Percentiles rank a stretch among this genome's conserved stretches.
Evolutionary conservation across 1,140 invertebrate genomes (phyloP).

Genomic region (Heliconius nattereri): DNA sequence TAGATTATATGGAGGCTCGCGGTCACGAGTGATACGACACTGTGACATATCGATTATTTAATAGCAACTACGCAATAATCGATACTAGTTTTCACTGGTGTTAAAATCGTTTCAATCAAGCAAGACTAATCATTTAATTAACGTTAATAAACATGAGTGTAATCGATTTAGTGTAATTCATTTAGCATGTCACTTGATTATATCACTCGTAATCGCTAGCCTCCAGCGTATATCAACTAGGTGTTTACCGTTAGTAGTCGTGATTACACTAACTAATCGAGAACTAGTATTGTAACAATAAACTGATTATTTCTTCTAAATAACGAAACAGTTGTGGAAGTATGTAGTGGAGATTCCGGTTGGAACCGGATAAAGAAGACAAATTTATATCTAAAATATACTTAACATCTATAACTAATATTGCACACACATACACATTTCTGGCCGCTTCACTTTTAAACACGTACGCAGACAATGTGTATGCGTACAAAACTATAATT

Average conservation of each 20-base stretch:
- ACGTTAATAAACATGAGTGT: not conserved
- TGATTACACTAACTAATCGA: conserved; percentile 79
- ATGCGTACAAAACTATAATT: conserved; percentile 75
- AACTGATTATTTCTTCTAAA: conserved; percentile 61
- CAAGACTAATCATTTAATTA: conserved; percentile 9
- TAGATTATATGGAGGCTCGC: conserved; percentile 37
- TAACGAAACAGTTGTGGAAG: conserved; percentile 72
- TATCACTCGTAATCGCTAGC: conserved; percentile 15
- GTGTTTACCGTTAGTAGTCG: conserved; percentile 66
- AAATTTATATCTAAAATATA: conserved; percentile 61
- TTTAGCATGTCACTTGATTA: conserved; percentile 13
- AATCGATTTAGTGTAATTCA: conserved; percentile 7
- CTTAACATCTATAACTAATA: conserved; percentile 77
- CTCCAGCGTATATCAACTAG: conserved; percentile 61
- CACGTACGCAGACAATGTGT: conserved; percentile 66
- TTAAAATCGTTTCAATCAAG: conserved; percentile 10
- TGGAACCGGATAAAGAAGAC: conserved; percentile 47
- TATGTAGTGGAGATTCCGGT: conserved; percentile 47
- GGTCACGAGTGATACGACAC: conserved; percentile 9
- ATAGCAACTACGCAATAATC: not conserved
- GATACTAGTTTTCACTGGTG: conserved; percentile 2
- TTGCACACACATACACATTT: conserved; percentile 81
- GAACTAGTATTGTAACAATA: conserved; percentile 56
- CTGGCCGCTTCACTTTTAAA: conserved; percentile 57
- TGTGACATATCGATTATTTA: not conserved